phyloP scores from a whole-genome alignment of 1,140 invertebrate genomes.

The Andrena cerasifolii region DNA sequence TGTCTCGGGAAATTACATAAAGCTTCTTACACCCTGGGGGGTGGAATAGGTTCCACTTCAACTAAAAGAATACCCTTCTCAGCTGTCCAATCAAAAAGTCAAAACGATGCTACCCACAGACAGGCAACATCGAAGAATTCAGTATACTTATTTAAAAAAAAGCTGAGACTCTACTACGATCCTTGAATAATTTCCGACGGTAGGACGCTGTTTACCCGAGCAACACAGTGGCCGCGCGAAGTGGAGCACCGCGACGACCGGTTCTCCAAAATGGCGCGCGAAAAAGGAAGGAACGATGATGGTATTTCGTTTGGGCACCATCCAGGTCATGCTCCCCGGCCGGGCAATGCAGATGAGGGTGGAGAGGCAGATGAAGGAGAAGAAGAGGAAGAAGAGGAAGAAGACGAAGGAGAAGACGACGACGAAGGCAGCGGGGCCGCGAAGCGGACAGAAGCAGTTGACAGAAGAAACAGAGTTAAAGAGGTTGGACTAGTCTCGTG shows the following conservation, averaged over 20 bases:
- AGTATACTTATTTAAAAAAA: too few relatives aligned
- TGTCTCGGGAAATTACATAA: too few relatives aligned
- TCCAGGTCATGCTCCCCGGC: constrained; percentile 78
- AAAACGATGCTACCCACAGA: neutral
- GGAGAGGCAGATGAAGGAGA: constrained; percentile 47
- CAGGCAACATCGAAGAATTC: neutral
- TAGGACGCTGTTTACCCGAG: constrained; percentile 33
- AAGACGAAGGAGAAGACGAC: constrained; percentile 39
- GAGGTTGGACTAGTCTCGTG: constrained; percentile 65
- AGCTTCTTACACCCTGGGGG: too few relatives aligned
- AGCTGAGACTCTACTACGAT: neutral
- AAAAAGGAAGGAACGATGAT: constrained; percentile 65
- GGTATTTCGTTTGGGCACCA: constrained; percentile 75
- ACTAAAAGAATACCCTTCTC: too few relatives aligned
- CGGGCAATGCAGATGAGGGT: constrained; percentile 59
- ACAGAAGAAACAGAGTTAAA: constrained; percentile 72
- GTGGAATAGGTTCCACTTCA: too few relatives aligned
- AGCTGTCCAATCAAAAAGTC: too few relatives aligned
- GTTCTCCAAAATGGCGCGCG: constrained; percentile 66
- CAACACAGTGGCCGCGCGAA: constrained; percentile 11
- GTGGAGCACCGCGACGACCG: constrained; percentile 56
- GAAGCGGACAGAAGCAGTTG: constrained; percentile 66
- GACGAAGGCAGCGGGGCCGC: constrained; percentile 57
- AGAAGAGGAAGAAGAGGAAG: constrained; percentile 30
- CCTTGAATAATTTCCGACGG: constrained; percentile 28